A percentile compares a stretch with the other conserved stretches of the same genome.
Conservation (phyloP, 1,140 invertebrate genomes). For the Cydia amplana region DNA sequence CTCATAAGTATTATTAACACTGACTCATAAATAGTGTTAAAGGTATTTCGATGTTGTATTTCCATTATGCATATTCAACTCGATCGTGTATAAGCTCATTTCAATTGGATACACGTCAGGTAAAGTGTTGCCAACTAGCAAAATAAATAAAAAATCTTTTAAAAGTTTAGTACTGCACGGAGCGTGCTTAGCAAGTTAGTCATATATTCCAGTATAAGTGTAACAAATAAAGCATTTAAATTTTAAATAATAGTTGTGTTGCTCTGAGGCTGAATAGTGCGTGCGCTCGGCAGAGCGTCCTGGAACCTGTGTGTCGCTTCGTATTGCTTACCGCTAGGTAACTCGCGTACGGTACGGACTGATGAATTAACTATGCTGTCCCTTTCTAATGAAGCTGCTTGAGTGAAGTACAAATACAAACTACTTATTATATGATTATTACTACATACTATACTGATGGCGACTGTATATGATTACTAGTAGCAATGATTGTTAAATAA, state of each 20-base stretch:
- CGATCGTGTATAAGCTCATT: no score
- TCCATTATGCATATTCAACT: no score
- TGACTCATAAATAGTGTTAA: no score
- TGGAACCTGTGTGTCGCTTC: neutral
- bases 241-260: neutral
- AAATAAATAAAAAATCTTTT: neutral
- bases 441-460: no score
- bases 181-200: neutral
- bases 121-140: neutral
- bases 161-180: conserved; percentile 8
- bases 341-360: neutral
- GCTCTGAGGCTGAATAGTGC: conserved; percentile 4
- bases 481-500: neutral
- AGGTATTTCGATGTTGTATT: no score
- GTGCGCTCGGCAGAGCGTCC: neutral
- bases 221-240: conserved; percentile 8
- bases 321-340: conserved; percentile 14
- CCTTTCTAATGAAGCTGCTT: neutral
- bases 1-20: no score
- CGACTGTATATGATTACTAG: no score
- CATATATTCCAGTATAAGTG: conserved; percentile 12
- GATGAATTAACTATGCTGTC: neutral
- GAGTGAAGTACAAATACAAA: neutral
- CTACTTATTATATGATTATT: no score
- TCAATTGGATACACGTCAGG: no score